Conservation (phyloP, 2,797 vertebrate genomes). For the Molothrus aeneus region DNA sequence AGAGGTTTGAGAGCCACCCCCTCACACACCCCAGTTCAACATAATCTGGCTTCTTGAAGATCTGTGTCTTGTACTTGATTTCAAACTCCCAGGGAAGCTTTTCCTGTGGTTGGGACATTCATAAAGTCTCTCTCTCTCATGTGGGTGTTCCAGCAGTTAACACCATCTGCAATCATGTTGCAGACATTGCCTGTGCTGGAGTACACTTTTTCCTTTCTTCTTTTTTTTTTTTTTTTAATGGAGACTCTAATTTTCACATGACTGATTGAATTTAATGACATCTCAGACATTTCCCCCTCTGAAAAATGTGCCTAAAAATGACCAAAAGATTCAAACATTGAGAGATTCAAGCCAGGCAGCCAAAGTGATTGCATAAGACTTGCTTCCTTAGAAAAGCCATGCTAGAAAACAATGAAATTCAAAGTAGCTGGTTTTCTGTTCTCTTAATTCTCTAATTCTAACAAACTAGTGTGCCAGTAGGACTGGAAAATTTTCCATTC, state of each 20-base stretch:
- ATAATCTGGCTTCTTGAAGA: neutral
- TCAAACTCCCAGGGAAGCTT: neutral
- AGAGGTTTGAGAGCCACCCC: neutral
- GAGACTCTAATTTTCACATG: neutral
- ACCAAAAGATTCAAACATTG: neutral
- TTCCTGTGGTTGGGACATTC: slow-evolving; percentile 12
- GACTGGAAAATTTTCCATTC: neutral
- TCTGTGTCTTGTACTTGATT: neutral
- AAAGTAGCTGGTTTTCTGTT: neutral
- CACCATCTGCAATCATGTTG: neutral
- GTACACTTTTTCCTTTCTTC: neutral
- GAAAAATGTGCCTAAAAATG: neutral
- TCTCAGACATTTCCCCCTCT: neutral
- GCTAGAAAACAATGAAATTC: neutral
- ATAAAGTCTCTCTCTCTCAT: neutral
- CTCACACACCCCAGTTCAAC: neutral
- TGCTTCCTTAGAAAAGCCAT: neutral
- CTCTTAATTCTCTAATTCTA: neutral
- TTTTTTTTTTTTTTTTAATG: neutral
- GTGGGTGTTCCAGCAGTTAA: neutral
- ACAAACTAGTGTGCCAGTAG: neutral
- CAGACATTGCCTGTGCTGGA: neutral
- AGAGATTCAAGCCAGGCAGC: neutral
- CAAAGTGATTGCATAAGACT: neutral
- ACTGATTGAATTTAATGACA: neutral